phyloP scores from a whole-genome alignment of 2,888 invertebrate genomes.

The Platerodrilus igneus region DNA sequence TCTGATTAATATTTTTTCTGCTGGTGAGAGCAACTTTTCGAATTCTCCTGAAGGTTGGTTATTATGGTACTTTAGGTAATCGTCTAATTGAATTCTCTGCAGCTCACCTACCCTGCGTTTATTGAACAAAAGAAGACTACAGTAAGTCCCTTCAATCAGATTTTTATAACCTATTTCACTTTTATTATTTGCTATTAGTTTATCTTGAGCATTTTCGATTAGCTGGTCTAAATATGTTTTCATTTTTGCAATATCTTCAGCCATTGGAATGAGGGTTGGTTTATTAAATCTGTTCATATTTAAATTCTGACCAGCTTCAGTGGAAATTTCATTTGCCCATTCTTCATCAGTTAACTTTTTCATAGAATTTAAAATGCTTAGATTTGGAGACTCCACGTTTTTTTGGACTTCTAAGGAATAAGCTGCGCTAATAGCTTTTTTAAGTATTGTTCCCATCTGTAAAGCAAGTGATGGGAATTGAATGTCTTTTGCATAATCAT shows the following conservation, averaged over 20 bases:
- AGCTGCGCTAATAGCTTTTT: too few relatives aligned
- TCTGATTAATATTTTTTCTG: conserved; percentile 8
- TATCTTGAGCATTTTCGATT: conserved; percentile 1
- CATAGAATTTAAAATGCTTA: too few relatives aligned
- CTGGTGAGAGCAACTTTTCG: conserved; percentile 3
- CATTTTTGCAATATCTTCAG: too few relatives aligned
- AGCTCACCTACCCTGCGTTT: conserved; percentile 20
- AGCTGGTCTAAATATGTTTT: conserved; percentile 1
- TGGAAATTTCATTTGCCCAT: too few relatives aligned
- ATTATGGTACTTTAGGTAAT: conserved; percentile 2
- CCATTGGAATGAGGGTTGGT: too few relatives aligned
- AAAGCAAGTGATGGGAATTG: conserved; percentile 1
- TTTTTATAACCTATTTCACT: conserved; percentile 9
- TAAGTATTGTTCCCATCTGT: too few relatives aligned
- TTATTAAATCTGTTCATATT: too few relatives aligned
- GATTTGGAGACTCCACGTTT: too few relatives aligned
- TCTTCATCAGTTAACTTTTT: too few relatives aligned
- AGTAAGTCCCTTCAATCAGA: conserved; percentile 18
- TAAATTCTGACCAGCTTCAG: too few relatives aligned
- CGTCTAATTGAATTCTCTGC: conserved; percentile 9
- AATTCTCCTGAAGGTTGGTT: conserved; percentile 7
- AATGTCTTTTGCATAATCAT: neutral
- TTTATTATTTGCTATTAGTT: conserved; percentile 5
- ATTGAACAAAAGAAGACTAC: conserved; percentile 18
- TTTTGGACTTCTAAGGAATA: too few relatives aligned